Conservation (phyloP, 2,797 vertebrate genomes). For the Aeoliscus strigatus region DNA sequence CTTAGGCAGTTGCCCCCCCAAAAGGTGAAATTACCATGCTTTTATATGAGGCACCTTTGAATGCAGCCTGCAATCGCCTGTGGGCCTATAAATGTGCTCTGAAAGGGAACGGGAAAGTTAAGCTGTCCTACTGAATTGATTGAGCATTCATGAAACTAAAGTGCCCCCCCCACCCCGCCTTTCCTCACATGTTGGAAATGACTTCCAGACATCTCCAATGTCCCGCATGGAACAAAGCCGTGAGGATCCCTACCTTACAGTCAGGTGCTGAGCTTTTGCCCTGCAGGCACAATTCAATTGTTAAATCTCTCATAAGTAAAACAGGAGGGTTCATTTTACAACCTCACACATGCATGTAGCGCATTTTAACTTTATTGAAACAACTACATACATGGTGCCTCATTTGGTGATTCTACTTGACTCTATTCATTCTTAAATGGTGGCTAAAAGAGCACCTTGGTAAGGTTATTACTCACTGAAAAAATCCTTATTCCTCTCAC, state of each 20-base stretch:
- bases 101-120: conserved; percentile 73
- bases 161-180: conserved; percentile 57
- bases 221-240: conserved; percentile 72
- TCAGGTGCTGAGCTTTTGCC: conserved; percentile 74
- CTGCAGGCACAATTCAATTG: conserved; percentile 74
- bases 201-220: conserved; percentile 78
- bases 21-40: conserved; percentile 70
- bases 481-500: too few relatives aligned
- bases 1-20: conserved; percentile 61
- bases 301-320: conserved; percentile 68
- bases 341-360: conserved; percentile 41
- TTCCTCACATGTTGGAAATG: conserved; percentile 74
- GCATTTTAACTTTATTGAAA: conserved; percentile 55
- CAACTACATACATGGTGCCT: conserved; percentile 51
- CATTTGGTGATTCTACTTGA: conserved; percentile 43
- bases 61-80: conserved; percentile 67
- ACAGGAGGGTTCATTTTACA: conserved; percentile 57
- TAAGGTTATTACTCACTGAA: conserved; percentile 10
- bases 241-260: conserved; percentile 74
- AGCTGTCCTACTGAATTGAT: conserved; percentile 83
- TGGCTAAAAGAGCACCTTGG: conserved; percentile 3
- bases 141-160: conserved; percentile 82
- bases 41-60: conserved; percentile 69
- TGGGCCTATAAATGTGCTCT: conserved; percentile 75
- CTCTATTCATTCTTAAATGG: conserved; percentile 25